A percentile compares a stretch with the other conserved stretches of the same genome.
Conservation (phyloP, 53 echinoderm and acorn worm genomes). For the Mesocentrotus franciscanus region DNA sequence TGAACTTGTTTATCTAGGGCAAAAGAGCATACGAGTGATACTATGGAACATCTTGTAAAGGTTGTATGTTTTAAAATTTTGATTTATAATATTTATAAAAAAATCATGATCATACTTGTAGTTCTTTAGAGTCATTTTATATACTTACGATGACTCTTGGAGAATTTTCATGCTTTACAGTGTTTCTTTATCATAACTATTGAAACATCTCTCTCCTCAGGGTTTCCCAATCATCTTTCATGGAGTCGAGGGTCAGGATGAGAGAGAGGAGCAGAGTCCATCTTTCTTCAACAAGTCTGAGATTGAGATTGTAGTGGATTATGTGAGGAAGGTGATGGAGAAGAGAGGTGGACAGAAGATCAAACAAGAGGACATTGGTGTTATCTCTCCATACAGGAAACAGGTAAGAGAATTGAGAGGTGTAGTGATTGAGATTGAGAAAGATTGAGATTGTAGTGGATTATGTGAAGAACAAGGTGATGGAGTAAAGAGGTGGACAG, state of each 20-base stretch:
- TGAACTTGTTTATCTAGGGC: too few relatives aligned
- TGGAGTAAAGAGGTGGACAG: conserved; percentile 72
- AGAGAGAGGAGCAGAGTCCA: conserved; percentile 90
- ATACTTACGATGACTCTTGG: neutral
- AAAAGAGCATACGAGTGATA: too few relatives aligned
- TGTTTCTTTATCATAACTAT: neutral
- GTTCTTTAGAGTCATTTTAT: too few relatives aligned
- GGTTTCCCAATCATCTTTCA: conserved; percentile 93
- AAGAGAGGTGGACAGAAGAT: conserved; percentile 79
- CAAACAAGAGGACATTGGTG: conserved; percentile 81
- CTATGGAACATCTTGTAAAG: too few relatives aligned
- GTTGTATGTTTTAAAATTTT: too few relatives aligned
- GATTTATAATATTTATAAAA: too few relatives aligned
- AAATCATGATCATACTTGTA: too few relatives aligned
- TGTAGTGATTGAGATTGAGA: neutral
- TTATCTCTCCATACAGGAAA: conserved; percentile 91
- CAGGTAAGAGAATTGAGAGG: conserved; percentile 72
- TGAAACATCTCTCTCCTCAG: conserved; percentile 42
- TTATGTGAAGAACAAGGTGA: conserved; percentile 69
- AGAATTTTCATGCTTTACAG: neutral
- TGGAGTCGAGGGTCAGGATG: conserved; percentile 90
- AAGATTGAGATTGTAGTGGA: conserved; percentile 67
- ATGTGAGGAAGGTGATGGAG: conserved; percentile 73
- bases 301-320: conserved; percentile 80
- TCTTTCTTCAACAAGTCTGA: conserved; percentile 95